Evolutionary conservation across 2,888 invertebrate genomes (phyloP).

Genomic region (Drosophila nigritarsus): DNA sequence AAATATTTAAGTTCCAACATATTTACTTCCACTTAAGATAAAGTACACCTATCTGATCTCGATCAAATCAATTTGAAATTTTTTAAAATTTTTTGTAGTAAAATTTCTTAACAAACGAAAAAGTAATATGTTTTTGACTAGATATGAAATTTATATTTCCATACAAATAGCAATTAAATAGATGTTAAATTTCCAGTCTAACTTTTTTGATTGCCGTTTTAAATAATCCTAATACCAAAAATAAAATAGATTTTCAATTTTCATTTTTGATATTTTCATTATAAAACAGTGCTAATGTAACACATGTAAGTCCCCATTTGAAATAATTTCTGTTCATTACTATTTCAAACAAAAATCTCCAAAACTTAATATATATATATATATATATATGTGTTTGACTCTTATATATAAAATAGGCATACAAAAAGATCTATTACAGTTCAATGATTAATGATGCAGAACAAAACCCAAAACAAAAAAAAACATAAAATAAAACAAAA

Average conservation of each 20-base stretch:
- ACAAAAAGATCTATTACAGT: conserved; percentile 21
- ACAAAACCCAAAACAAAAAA: conserved; percentile 3
- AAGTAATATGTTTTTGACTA: neutral
- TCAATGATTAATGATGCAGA: conserved; percentile 43
- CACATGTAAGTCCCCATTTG: neutral
- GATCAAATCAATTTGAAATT: neutral
- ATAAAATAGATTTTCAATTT: neutral
- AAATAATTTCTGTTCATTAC: neutral
- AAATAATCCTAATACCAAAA: neutral
- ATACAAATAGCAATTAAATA: neutral
- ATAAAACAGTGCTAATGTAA: neutral
- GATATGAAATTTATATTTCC: neutral
- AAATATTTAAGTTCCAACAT: neutral
- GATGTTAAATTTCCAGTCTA: neutral
- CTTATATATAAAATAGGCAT: neutral
- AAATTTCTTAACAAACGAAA: neutral
- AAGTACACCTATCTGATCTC: neutral
- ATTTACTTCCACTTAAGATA: neutral
- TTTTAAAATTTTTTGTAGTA: neutral
- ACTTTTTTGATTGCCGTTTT: neutral
- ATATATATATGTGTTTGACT: neutral
- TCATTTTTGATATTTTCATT: neutral
- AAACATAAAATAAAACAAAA: neutral
- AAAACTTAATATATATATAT: neutral
- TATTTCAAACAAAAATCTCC: conserved; percentile 5